These are phyloP conservation scores for Mayetiola destructor DNA, from an alignment of 2,888 invertebrate species.

Conservation along the genomic window DNA sequence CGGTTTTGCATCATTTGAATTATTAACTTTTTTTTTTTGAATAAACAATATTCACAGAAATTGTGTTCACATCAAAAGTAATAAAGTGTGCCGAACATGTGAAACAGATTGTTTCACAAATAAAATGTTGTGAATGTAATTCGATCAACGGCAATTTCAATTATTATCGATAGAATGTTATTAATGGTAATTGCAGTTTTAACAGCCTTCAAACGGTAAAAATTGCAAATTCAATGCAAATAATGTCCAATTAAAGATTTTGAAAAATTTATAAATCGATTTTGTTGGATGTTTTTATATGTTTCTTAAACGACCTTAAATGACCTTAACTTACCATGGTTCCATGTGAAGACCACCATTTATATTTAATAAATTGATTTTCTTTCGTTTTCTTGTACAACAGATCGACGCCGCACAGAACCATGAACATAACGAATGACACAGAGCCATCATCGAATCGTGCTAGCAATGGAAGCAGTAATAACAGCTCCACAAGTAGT, in stretches of 20 bases:
- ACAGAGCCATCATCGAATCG: neutral
- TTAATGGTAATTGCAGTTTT: neutral
- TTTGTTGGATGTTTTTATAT: too few species aligned
- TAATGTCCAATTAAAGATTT: neutral
- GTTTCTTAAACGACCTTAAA: too few species aligned
- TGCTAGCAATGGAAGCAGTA: neutral
- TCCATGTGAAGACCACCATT: too few species aligned
- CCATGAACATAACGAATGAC: neutral
- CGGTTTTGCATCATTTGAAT: neutral
- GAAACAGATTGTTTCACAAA: too few species aligned
- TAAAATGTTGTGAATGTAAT: too few species aligned
- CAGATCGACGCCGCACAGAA: neutral
- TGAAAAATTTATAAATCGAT: too few species aligned
- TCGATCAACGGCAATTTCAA: neutral
- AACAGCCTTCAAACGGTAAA: constrained; percentile 9
- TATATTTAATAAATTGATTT: neutral
- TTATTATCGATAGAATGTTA: neutral
- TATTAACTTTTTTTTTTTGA: neutral
- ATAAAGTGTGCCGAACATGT: too few species aligned
- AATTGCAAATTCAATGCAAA: neutral
- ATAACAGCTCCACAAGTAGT: neutral
- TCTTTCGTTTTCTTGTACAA: neutral
- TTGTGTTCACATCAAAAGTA: too few species aligned
- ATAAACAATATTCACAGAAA: too few species aligned
- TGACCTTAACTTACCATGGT: too few species aligned